phyloP scores from a whole-genome alignment of 2,797 vertebrate genomes.

The Pseudochirops corinnae region DNA sequence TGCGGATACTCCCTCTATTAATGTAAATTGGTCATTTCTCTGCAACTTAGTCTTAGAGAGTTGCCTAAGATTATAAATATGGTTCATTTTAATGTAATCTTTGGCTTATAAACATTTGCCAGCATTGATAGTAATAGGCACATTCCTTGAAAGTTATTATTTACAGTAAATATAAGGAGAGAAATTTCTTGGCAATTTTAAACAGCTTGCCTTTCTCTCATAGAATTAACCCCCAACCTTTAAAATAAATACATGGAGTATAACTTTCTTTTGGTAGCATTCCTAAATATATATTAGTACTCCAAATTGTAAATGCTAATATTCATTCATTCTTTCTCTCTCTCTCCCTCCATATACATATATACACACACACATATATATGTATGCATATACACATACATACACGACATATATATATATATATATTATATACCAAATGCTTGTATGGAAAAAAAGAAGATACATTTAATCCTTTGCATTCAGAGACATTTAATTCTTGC shows the following conservation, averaged over 20 bases:
- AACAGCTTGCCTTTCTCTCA: slow-evolving; percentile 57
- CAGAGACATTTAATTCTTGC: slow-evolving; percentile 90
- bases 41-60: not conserved
- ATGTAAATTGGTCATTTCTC: not conserved
- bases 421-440: not conserved
- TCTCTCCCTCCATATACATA: not conserved
- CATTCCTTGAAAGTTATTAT: slow-evolving; percentile 32
- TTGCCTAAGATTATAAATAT: slow-evolving; percentile 50
- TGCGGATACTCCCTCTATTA: not conserved
- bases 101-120: slow-evolving; percentile 52
- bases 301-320: not conserved
- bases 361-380: too few relatives aligned
- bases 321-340: not conserved
- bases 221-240: slow-evolving; percentile 19
- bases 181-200: slow-evolving; percentile 57
- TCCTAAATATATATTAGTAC: slow-evolving; percentile 18
- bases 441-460: slow-evolving; percentile 1
- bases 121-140: slow-evolving; percentile 15
- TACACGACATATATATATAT: too few relatives aligned
- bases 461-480: slow-evolving; percentile 89
- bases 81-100: slow-evolving; percentile 42
- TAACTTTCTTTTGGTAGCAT: slow-evolving; percentile 40
- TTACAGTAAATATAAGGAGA: slow-evolving; percentile 24
- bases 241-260: slow-evolving; percentile 39
- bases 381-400: too few relatives aligned